phyloP scores from a whole-genome alignment of 2,797 vertebrate species.

The Adelosebastes latens region DNA sequence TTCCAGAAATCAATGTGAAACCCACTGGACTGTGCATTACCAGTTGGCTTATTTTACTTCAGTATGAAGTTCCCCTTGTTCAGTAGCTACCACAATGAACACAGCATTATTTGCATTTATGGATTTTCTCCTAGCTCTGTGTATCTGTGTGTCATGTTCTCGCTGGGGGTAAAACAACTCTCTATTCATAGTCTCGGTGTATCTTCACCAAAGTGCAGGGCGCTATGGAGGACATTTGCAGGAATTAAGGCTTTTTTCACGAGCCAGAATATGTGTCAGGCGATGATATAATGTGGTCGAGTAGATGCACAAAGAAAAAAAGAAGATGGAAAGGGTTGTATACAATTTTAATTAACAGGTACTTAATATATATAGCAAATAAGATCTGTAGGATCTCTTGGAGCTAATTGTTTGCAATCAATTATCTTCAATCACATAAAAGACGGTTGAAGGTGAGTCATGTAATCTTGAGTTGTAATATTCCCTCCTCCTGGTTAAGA shows the following conservation, averaged over 20 bases:
- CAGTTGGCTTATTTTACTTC: constrained; percentile 50
- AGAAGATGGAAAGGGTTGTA: neutral
- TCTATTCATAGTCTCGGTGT: constrained; percentile 34
- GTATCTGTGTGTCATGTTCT: constrained; percentile 40
- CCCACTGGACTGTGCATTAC: constrained; percentile 40
- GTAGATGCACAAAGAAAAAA: neutral
- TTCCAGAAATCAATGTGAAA: constrained; percentile 58
- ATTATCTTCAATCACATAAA: neutral
- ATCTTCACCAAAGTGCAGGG: neutral
- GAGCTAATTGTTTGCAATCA: neutral
- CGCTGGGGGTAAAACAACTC: constrained; percentile 4
- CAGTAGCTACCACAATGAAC: constrained; percentile 43
- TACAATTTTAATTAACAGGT: neutral
- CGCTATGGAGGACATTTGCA: neutral
- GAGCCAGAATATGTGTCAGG: neutral
- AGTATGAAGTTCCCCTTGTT: constrained; percentile 41
- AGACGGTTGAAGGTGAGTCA: neutral
- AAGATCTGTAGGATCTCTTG: neutral
- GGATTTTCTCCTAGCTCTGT: constrained; percentile 51
- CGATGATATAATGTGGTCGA: neutral
- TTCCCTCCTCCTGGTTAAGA: neutral
- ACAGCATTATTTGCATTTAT: constrained; percentile 69
- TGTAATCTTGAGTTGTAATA: neutral
- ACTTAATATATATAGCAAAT: neutral
- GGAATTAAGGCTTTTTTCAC: constrained; percentile 7